phyloP scores from a whole-genome alignment of 2,113 vertebrate species.

The Lophochroa leadbeateri region DNA sequence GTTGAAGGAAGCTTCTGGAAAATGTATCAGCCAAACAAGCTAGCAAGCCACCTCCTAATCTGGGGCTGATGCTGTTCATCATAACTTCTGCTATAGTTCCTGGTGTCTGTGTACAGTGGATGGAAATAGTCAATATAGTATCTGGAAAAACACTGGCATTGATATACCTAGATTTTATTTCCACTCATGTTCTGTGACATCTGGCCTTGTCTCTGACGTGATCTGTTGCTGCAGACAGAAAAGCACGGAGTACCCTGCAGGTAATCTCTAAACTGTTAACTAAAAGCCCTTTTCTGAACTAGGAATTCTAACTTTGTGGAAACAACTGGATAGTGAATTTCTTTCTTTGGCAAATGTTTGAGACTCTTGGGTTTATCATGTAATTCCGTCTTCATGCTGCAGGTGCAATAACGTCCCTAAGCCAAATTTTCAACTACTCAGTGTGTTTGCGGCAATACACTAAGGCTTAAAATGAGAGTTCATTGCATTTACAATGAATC shows the following conservation, averaged over 20 bases:
- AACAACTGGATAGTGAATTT: neutral
- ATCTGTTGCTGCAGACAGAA: neutral
- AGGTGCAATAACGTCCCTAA: neutral
- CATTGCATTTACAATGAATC: neutral
- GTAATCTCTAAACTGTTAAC: neutral
- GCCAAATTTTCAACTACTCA: neutral
- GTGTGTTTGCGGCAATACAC: neutral
- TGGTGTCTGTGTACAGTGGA: neutral
- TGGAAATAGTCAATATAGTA: neutral
- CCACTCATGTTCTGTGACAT: neutral
- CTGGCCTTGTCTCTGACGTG: neutral
- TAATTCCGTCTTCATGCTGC: neutral
- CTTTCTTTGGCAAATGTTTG: neutral
- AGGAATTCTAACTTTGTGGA: neutral
- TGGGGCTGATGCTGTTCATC: neutral
- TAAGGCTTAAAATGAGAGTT: neutral
- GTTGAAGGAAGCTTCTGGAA: neutral
- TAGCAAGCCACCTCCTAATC: neutral
- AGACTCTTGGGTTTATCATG: neutral
- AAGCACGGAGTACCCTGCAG: neutral
- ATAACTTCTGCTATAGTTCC: neutral
- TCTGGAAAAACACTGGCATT: neutral
- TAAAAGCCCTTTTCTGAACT: neutral
- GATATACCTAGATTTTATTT: neutral
- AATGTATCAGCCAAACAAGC: neutral